phyloP scores from a whole-genome alignment of 2,888 invertebrate genomes.

The Pecten maximus region DNA sequence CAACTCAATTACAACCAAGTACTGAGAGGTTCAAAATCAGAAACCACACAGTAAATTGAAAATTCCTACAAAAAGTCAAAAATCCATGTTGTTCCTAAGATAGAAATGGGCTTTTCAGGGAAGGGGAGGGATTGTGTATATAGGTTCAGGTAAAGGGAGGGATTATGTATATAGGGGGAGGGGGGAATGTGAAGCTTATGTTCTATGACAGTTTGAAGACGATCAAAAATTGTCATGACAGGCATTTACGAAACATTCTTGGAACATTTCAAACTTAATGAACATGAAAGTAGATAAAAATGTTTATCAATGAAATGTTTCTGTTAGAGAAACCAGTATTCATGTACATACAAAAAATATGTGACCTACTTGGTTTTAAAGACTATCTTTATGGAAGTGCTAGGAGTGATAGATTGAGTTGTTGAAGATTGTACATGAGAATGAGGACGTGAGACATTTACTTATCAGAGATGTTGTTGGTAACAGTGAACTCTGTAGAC shows the following conservation, averaged over 20 bases:
- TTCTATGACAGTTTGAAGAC: neutral
- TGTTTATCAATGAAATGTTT: neutral
- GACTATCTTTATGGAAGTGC: neutral
- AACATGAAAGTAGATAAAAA: neutral
- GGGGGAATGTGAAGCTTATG: neutral
- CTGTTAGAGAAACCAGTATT: neutral
- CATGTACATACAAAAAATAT: neutral
- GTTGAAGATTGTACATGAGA: neutral
- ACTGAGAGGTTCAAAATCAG: no score
- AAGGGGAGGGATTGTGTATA: no score
- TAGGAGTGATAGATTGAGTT: neutral
- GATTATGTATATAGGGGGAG: no score
- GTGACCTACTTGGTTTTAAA: no score
- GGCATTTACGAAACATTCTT: no score
- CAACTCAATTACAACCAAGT: neutral
- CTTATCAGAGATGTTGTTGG: constrained; percentile 18
- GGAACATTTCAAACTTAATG: neutral
- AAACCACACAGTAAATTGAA: no score
- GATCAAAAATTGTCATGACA: no score
- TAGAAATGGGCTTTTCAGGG: no score
- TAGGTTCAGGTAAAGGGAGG: no score
- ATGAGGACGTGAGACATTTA: neutral
- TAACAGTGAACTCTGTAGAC: constrained; percentile 28
- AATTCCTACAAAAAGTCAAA: no score
- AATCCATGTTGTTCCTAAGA: no score